Evolutionary conservation across 2,888 invertebrate species (phyloP).

Genomic region (Rhogogaster chlorosoma): DNA sequence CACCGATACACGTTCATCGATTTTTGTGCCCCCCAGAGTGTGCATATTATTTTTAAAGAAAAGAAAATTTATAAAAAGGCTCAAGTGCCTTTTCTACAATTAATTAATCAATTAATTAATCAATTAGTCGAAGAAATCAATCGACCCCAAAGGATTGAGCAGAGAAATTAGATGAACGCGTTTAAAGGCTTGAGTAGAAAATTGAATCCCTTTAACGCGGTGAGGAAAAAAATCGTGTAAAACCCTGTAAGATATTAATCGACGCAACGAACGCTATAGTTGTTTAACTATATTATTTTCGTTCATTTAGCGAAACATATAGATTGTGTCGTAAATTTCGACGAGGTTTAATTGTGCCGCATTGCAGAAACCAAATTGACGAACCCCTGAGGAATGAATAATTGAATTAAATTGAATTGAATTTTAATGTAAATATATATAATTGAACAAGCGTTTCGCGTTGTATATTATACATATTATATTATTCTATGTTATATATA

Average conservation of each 20-base stretch:
- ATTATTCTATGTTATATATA: slow-evolving; percentile 4
- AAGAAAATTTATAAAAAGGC: slow-evolving; percentile 7
- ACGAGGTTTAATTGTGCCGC: background rate
- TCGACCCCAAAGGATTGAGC: background rate
- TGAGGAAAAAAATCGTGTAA: background rate
- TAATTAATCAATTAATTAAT: slow-evolving; percentile 41
- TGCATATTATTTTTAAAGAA: slow-evolving; percentile 24
- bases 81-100: slow-evolving; percentile 41
- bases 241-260: slow-evolving; percentile 39
- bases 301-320: background rate
- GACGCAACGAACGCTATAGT: slow-evolving; percentile 39
- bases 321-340: background rate
- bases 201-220: background rate
- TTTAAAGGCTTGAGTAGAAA: background rate
- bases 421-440: slow-evolving; percentile 18
- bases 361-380: background rate
- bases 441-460: slow-evolving; percentile 38
- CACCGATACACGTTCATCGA: background rate
- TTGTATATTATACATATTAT: slow-evolving; percentile 23
- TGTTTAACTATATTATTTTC: background rate
- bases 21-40: background rate
- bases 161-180: slow-evolving; percentile 3
- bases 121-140: slow-evolving; percentile 9
- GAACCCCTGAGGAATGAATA: background rate
- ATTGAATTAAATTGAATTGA: background rate